Percentiles rank a stretch among this genome's conserved stretches.
These are phyloP conservation scores for Zaprionus nigranus DNA, from an alignment of 1,140 invertebrate species.

Conservation along the genomic window DNA sequence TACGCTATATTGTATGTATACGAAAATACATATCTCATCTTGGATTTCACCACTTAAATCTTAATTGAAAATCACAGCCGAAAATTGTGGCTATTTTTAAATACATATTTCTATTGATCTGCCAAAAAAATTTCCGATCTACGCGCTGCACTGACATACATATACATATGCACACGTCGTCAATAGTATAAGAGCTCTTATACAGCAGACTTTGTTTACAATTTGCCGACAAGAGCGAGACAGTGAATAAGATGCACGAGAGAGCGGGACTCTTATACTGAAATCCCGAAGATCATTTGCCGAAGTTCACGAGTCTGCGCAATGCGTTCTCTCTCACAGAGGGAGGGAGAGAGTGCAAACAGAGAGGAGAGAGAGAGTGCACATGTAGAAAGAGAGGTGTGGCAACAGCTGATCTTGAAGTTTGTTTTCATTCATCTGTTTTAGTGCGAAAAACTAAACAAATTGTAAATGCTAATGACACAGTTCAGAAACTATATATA, in stretches of 20 bases:
- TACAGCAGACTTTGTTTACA: slow-evolving; percentile 65
- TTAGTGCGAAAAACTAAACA: slow-evolving; percentile 36
- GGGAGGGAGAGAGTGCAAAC: not conserved
- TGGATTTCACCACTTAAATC: slow-evolving; percentile 71
- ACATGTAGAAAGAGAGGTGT: not conserved
- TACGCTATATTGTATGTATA: slow-evolving; percentile 15
- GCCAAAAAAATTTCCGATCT: slow-evolving; percentile 39
- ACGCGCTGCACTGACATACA: slow-evolving; percentile 64
- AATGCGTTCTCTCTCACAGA: not conserved
- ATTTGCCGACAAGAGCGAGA: slow-evolving; percentile 11
- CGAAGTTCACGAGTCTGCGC: slow-evolving; percentile 46
- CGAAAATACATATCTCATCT: slow-evolving; percentile 59
- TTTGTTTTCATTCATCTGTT: slow-evolving; percentile 59
- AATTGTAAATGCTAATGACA: slow-evolving; percentile 50
- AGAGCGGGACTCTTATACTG: slow-evolving; percentile 45
- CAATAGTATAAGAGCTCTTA: slow-evolving; percentile 53
- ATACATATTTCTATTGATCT: slow-evolving; percentile 55
- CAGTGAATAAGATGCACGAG: slow-evolving; percentile 21
- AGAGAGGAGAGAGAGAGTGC: not conserved
- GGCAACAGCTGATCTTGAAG: slow-evolving; percentile 54
- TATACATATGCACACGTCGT: slow-evolving; percentile 34
- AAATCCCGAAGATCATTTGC: slow-evolving; percentile 24
- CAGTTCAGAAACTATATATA: slow-evolving; percentile 34
- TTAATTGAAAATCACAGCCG: slow-evolving; percentile 65
- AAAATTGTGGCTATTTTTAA: slow-evolving; percentile 64